Base-by-base conservation (phyloP, 2,888 invertebrate species). In the Hipparchia sbordonii region DNA sequence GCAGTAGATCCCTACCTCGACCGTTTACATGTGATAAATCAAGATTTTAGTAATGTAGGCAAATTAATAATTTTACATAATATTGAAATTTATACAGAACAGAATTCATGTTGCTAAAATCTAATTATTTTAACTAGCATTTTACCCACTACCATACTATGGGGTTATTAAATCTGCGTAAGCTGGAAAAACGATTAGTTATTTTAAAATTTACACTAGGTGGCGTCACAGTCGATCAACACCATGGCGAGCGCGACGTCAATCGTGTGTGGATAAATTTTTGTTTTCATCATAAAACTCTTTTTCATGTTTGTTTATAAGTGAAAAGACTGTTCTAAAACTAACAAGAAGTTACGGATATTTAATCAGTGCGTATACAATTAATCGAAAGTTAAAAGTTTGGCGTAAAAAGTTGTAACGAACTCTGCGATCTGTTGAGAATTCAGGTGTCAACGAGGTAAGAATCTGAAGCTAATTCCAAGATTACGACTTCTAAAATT, bases 401-500 rank as follows among this genome's bases (percentile, higher is more conserved):
- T 89, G 82, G 87, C 89, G 89, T 85, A 87, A 87, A 89, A 92
- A 93, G 91, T 92, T 92, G 78, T 89, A 92, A 92, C 92, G 90
- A 92, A 92, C 92, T 92, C 90, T 85, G 82, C 86, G 89, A 92
- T 91, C 89, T 87, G 87, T 91, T 88, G 84, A 87, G 88, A 89
- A 88, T 92, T 92, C 91, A 92, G 93, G 93, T 94, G 93, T 93
- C 93, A 93, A 93, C 90, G 93, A 93, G 93, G 94, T 93, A 93
- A 93, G 93, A 88, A 90, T 87, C 81, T 83, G 84, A 91, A 89
- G 90, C 90, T 86, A 89, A 87, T 85, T 87, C 82, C 85, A 82
- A 84, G 84, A 89, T 85, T 87, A 88, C 79, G 82, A 84, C 84
- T 87, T 88, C 85, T 87, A 87, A 84, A 88, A 87, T 88, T 86